Base-by-base conservation (phyloP, 1,140 invertebrate species). In the Batillaria attramentaria region DNA sequence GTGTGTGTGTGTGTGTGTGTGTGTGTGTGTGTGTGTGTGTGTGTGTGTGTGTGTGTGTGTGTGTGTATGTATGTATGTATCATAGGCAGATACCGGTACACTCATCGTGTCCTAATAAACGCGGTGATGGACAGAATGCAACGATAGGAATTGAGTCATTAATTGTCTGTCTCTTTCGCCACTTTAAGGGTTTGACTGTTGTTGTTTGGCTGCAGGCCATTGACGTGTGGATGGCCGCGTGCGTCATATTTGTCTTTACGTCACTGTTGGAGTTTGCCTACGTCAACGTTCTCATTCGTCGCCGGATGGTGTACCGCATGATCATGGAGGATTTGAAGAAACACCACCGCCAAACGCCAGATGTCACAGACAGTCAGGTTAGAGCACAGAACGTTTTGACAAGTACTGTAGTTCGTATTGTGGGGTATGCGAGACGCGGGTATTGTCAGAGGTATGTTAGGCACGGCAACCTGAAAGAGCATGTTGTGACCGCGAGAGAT, bases 181-280 rank as follows among this genome's bases (percentile, higher is more conserved):
- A n/a, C n/a, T n/a, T n/a, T n/a, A n/a, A n/a, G n/a, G n/a, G n/a
- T n/a, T n/a, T n/a, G n/a, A n/a, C n/a, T n/a, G n/a, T n/a, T n/a
- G n/a, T n/a, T n/a, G n/a, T n/a, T n/a, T n/a, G n/a, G n/a, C n/a
- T n/a, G n/a, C 57, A 96, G 95, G 95, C 95, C 13, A 89, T 96
- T 31, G 95, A 97, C 89, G 90, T 96, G 1, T 97, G 95, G 95
- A 96, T 96, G 95, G 95, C 95, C 10, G 94, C 94, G 13, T 96
- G 96, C 84, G 95, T 96, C 94, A 93, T 95, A 72, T 96, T 96
- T 66, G 95, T 97, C 3, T 96, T 96, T 86, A 94, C 94, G 1
- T 94, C 95, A 8, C 90, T 96, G 20, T 94, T 94, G 37, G 96
- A 97, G 91, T 96, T 96, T 87, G 95, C 96, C 0, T 94, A 96